phyloP scores from a whole-genome alignment of 1,140 invertebrate species.

The Paraescarpia echinospica region DNA sequence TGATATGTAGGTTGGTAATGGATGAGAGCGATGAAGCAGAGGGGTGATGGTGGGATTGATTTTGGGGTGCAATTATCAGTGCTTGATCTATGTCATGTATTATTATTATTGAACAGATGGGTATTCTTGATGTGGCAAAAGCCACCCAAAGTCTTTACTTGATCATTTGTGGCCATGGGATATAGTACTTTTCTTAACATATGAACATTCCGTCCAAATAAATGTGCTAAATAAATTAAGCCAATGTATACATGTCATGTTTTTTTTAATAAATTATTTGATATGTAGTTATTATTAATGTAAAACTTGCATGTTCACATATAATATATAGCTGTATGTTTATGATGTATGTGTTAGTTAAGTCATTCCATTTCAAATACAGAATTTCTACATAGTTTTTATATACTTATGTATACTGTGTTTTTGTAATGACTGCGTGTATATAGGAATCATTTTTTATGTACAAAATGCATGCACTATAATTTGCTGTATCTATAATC shows the following conservation, averaged over 20 bases:
- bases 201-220: not conserved
- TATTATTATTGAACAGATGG: not conserved
- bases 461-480: too few relatives aligned
- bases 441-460: too few relatives aligned
- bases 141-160: not conserved
- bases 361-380: constrained; percentile 1
- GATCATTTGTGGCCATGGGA: not conserved
- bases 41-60: not conserved
- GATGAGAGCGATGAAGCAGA: not conserved
- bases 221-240: not conserved
- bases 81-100: not conserved
- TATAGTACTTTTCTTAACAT: not conserved
- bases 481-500: not conserved
- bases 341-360: not conserved
- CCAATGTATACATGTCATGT: not conserved
- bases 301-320: not conserved
- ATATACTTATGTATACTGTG: not conserved
- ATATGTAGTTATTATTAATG: not conserved
- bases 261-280: not conserved
- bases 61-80: not conserved
- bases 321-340: not conserved
- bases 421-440: not conserved
- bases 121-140: not conserved
- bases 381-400: not conserved
- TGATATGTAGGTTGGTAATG: not conserved